Evolutionary conservation across 2,888 invertebrate species (phyloP).

Genomic region (Crepidodera aurea): DNA sequence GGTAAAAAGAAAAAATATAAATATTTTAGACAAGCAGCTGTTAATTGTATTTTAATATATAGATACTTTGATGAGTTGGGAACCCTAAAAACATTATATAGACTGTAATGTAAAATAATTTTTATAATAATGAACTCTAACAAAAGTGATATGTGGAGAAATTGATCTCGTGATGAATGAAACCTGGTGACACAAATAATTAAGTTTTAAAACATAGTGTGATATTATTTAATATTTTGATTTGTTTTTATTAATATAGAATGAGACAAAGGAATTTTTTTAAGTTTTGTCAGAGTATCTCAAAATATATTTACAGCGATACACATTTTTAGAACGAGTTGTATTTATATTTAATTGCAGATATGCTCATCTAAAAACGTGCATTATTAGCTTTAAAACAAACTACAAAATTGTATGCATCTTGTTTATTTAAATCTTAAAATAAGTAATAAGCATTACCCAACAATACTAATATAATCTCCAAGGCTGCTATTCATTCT

Average conservation of each 20-base stretch:
- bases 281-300: no score
- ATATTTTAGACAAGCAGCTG: background rate
- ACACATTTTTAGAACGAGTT: no score
- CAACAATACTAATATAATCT: no score
- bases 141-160: conserved; percentile 54
- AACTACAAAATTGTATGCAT: no score
- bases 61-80: conserved; percentile 30
- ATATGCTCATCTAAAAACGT: no score
- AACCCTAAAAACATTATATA: conserved; percentile 29
- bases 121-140: conserved; percentile 22
- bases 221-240: conserved; percentile 63
- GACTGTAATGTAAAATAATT: conserved; percentile 31
- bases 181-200: conserved; percentile 57
- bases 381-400: no score
- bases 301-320: no score
- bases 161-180: conserved; percentile 60
- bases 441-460: no score
- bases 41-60: background rate
- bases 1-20: no score
- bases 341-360: no score
- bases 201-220: conserved; percentile 60
- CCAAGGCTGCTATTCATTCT: no score
- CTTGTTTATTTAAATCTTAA: no score
- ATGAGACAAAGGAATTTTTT: conserved; percentile 21
- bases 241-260: conserved; percentile 56